phyloP scores from a whole-genome alignment of 2,797 vertebrate genomes.

The Threskiornis aethiopicus region DNA sequence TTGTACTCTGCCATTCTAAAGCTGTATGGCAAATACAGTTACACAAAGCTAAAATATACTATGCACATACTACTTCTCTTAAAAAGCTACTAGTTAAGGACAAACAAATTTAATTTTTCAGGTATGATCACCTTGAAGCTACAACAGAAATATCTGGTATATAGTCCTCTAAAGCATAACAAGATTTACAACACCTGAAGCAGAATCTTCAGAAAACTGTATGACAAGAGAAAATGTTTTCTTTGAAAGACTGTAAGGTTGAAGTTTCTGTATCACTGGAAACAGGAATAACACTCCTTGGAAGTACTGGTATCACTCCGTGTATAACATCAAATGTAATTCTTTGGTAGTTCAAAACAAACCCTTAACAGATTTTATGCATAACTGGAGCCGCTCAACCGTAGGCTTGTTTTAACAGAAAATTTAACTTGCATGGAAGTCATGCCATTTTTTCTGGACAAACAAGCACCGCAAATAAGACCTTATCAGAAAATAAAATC shows the following conservation, averaged over 20 bases:
- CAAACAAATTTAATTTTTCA: neutral
- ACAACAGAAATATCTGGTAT: neutral
- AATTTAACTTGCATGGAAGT: neutral
- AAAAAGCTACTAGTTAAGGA: neutral
- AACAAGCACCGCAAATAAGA: neutral
- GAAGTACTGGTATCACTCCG: neutral
- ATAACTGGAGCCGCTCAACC: fast-evolving
- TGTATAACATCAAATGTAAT: fast-evolving
- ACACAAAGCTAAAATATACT: neutral
- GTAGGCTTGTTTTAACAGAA: neutral
- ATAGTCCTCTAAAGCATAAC: fast-evolving
- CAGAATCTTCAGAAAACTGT: neutral
- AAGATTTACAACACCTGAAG: neutral
- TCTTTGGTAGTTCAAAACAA: neutral
- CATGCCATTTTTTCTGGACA: fast-evolving
- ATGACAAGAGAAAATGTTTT: neutral
- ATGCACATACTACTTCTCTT: fast-evolving
- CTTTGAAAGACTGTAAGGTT: neutral
- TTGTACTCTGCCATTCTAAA: neutral
- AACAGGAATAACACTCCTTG: neutral
- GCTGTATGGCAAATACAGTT: neutral
- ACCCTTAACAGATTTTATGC: neutral
- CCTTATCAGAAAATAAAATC: neutral
- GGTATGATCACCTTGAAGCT: neutral
- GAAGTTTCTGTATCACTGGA: no score